A percentile compares a stretch with the other conserved stretches of the same genome.
phyloP scores from a whole-genome alignment of 2,888 invertebrate genomes.

The Cryptocheilus praepositus region DNA sequence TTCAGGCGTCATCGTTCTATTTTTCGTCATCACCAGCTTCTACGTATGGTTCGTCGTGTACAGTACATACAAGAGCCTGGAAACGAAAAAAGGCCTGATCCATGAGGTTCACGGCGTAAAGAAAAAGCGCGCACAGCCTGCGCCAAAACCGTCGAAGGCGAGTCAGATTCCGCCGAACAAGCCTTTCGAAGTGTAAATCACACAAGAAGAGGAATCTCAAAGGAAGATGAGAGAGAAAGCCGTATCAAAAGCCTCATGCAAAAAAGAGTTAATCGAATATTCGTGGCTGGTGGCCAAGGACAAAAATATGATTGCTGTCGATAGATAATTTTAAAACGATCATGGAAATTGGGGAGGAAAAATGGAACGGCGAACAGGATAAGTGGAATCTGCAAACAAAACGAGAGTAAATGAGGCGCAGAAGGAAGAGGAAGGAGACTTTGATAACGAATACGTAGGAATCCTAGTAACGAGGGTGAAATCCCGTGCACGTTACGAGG shows the following conservation, averaged over 20 bases:
- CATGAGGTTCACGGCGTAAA: constrained; percentile 67
- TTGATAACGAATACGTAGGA: too few species aligned
- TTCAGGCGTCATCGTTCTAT: constrained; percentile 61
- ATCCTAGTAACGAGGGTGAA: too few species aligned
- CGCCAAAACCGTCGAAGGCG: constrained; percentile 45
- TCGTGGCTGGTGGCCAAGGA: too few species aligned
- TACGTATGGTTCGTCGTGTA: constrained; percentile 74
- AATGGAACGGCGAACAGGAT: too few species aligned
- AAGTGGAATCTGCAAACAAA: too few species aligned
- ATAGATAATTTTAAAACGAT: too few species aligned
- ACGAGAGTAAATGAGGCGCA: too few species aligned
- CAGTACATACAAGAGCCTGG: constrained; percentile 72
- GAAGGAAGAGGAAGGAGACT: too few species aligned
- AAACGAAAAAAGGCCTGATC: constrained; percentile 68
- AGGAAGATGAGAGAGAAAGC: not conserved
- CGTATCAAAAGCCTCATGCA: constrained; percentile 17
- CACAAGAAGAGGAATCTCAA: not conserved
- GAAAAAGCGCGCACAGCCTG: constrained; percentile 47
- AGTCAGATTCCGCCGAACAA: constrained; percentile 44
- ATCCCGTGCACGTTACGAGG: not conserved
- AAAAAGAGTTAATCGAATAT: too few species aligned
- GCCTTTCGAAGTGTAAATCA: constrained; percentile 57
- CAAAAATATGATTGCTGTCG: too few species aligned
- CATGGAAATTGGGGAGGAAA: too few species aligned
- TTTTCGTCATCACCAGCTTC: constrained; percentile 61